Percentiles rank a stretch among this genome's conserved stretches.
Conservation (phyloP, 2,888 invertebrate genomes). For the Eupithecia tripunctaria region DNA sequence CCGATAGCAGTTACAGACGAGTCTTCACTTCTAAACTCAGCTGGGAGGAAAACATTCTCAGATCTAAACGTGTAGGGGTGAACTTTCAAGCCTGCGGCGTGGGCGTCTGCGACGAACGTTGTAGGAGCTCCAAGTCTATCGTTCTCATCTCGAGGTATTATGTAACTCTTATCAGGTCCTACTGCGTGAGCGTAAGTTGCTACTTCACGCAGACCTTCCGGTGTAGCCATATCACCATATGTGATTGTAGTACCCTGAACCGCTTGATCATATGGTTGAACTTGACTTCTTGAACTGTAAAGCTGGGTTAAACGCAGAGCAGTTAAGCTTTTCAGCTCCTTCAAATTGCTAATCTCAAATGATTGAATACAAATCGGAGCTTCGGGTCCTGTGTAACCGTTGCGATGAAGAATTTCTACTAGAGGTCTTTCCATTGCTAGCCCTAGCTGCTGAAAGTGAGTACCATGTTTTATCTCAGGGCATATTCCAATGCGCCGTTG, state of each 20-base stretch:
- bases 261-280: conserved; percentile 68
- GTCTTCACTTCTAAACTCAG: conserved; percentile 63
- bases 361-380: conserved; percentile 76
- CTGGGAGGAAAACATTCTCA: conserved; percentile 70
- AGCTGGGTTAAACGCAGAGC: conserved; percentile 70
- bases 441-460: conserved; percentile 68
- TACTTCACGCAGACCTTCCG: conserved; percentile 68
- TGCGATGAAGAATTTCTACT: conserved; percentile 67
- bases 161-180: conserved; percentile 72
- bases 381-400: conserved; percentile 64
- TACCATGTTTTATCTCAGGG: conserved; percentile 74
- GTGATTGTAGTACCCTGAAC: conserved; percentile 62
- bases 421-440: conserved; percentile 70
- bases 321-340: conserved; percentile 67
- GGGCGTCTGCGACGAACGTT: conserved; percentile 68
- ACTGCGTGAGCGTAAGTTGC: conserved; percentile 74
- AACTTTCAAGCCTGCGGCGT: conserved; percentile 71
- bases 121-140: conserved; percentile 63
- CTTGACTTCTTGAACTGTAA: conserved; percentile 48
- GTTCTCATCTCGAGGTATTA: conserved; percentile 67
- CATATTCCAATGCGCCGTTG: conserved; percentile 70
- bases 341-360: conserved; percentile 75
- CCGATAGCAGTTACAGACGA: conserved; percentile 60
- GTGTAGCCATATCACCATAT: conserved; percentile 71
- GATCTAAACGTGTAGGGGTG: conserved; percentile 77